A percentile compares a stretch with the other conserved stretches of the same genome.
These are phyloP conservation scores for Stramonita haemastoma DNA, from an alignment of 2,888 invertebrate genomes.

Conservation along the genomic window DNA sequence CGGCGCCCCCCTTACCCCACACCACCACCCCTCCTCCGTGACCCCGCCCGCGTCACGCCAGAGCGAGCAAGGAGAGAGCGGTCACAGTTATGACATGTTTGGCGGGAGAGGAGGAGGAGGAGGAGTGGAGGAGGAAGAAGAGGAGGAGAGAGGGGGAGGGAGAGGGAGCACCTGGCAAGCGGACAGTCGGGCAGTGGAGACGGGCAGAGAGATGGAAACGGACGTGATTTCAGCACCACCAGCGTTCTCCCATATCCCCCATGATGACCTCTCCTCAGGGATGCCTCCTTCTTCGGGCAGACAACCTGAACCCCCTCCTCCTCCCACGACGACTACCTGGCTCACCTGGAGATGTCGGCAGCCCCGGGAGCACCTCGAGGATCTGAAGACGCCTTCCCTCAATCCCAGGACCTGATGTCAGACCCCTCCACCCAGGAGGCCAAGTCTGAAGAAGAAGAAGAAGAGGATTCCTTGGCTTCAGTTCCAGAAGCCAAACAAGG, in stretches of 20 bases:
- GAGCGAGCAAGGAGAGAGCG: neutral
- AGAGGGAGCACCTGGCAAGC: neutral
- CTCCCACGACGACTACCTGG: neutral
- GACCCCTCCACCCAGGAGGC: neutral
- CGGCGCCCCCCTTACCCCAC: neutral
- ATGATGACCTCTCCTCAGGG: neutral
- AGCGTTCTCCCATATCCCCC: neutral
- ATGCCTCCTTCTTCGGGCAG: neutral
- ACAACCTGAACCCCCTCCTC: neutral
- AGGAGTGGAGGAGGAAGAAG: constrained; percentile 1
- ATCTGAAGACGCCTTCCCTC: neutral
- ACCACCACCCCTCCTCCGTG: neutral
- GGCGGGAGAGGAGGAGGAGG: constrained; percentile 9
- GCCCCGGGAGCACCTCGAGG: constrained; percentile 30
- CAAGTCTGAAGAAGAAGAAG: neutral
- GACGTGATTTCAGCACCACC: neutral
- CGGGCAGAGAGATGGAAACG: neutral
- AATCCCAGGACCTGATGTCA: neutral
- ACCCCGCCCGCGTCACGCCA: neutral
- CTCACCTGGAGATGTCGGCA: constrained; percentile 21
- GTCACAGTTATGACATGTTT: neutral
- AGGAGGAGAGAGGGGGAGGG: neutral
- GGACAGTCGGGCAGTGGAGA: neutral
- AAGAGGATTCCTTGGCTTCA: neutral
- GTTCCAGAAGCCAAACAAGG: neutral